Percentiles rank a stretch among this genome's conserved stretches.
phyloP scores from a whole-genome alignment of 2,797 vertebrate genomes.

The Strix occidentalis region DNA sequence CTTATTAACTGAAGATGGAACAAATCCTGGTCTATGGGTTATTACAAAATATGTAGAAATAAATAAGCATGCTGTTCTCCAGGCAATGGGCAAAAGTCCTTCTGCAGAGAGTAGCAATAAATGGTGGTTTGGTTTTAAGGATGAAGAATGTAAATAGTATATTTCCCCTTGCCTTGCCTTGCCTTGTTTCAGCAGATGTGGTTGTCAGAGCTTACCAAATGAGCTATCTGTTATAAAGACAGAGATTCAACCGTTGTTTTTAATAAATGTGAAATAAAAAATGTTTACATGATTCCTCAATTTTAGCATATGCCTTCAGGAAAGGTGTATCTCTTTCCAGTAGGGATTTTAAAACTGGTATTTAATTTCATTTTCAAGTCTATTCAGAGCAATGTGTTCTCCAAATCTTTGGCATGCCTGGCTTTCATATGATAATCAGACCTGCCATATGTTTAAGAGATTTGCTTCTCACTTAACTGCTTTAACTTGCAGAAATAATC shows the following conservation, averaged over 20 bases:
- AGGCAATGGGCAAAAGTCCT: neutral
- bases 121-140: neutral
- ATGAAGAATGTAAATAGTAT: neutral
- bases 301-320: neutral
- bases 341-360: neutral
- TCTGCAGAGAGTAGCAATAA: neutral
- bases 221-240: neutral
- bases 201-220: neutral
- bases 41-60: neutral
- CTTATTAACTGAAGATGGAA: neutral
- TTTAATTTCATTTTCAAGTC: conserved; percentile 4
- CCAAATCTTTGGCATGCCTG: conserved; percentile 25
- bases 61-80: neutral
- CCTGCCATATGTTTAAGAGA: conserved; percentile 50
- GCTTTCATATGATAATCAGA: conserved; percentile 60
- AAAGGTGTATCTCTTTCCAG: neutral
- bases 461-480: conserved; percentile 52
- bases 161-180: neutral
- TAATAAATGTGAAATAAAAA: neutral
- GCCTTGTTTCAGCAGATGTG: neutral
- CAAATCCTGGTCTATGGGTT: neutral
- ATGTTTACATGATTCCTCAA: neutral
- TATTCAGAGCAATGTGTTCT: neutral
- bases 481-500: conserved; percentile 53
- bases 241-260: neutral